A percentile compares a stretch with the other conserved stretches of the same genome.
Conservation (phyloP, 2,888 invertebrate genomes). For the Philaethria dido region DNA sequence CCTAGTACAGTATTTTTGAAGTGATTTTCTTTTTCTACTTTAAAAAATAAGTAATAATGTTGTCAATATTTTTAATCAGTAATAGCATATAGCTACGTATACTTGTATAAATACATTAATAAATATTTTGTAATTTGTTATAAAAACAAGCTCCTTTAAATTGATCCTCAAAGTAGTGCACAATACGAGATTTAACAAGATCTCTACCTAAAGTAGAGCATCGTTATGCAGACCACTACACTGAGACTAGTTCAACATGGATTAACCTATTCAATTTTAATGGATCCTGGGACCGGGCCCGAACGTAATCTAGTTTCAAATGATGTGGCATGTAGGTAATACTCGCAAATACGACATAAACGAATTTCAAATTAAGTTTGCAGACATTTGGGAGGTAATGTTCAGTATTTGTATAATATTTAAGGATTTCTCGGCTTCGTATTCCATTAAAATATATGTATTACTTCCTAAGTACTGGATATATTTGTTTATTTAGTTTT, state of each 20-base stretch:
- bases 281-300: conserved; percentile 28
- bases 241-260: conserved; percentile 21
- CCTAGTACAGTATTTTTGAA: neutral
- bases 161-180: neutral
- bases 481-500: no score
- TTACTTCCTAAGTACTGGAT: no score
- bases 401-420: neutral
- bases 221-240: conserved; percentile 9
- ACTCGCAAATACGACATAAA: conserved; percentile 13
- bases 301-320: conserved; percentile 45
- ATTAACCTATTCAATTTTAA: conserved; percentile 38
- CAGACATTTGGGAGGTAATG: neutral
- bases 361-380: neutral
- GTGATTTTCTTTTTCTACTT: no score
- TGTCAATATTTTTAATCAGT: no score
- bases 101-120: no score
- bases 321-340: conserved; percentile 6
- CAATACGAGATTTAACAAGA: conserved; percentile 16
- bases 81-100: no score
- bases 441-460: no score
- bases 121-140: no score
- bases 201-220: conserved; percentile 4
- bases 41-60: no score
- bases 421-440: neutral
- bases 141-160: neutral